Conservation (phyloP, 2,797 vertebrate species). For the Percopsis omiscomaycus region DNA sequence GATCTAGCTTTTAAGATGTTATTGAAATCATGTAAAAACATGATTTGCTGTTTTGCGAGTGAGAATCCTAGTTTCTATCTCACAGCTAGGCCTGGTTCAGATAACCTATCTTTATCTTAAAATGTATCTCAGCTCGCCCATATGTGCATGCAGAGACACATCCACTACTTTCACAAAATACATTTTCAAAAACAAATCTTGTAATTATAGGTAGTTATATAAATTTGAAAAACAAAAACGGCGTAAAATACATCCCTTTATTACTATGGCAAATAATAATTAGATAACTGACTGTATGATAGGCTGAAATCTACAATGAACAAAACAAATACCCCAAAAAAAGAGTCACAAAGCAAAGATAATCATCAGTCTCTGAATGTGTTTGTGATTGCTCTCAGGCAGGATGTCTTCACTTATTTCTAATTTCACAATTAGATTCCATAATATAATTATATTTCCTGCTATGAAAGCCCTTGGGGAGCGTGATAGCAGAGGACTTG, state of each 20-base stretch:
- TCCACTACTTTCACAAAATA: too few species aligned
- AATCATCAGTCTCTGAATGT: not conserved
- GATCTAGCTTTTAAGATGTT: too few species aligned
- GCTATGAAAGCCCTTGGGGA: conserved; percentile 31
- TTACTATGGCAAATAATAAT: conserved; percentile 9
- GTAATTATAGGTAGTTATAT: too few species aligned
- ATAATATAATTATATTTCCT: conserved; percentile 38
- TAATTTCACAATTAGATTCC: conserved; percentile 39
- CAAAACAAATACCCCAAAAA: not conserved
- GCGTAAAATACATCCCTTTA: not conserved
- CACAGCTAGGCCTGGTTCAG: too few species aligned
- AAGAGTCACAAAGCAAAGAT: not conserved
- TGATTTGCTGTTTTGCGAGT: too few species aligned
- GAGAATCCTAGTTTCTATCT: too few species aligned
- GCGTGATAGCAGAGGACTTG: conserved; percentile 20
- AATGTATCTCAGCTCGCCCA: too few species aligned
- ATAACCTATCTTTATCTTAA: too few species aligned
- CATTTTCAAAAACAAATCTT: too few species aligned
- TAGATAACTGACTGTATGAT: conserved; percentile 11
- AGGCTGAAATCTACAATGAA: not conserved
- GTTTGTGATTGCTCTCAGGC: conserved; percentile 30
- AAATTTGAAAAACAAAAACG: too few species aligned
- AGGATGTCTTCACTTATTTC: conserved; percentile 34
- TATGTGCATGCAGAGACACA: too few species aligned
- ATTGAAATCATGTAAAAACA: too few species aligned